Percentiles rank a stretch among this genome's conserved stretches.
phyloP scores from a whole-genome alignment of 1,140 invertebrate genomes.

The Chironomus striatipennis region DNA sequence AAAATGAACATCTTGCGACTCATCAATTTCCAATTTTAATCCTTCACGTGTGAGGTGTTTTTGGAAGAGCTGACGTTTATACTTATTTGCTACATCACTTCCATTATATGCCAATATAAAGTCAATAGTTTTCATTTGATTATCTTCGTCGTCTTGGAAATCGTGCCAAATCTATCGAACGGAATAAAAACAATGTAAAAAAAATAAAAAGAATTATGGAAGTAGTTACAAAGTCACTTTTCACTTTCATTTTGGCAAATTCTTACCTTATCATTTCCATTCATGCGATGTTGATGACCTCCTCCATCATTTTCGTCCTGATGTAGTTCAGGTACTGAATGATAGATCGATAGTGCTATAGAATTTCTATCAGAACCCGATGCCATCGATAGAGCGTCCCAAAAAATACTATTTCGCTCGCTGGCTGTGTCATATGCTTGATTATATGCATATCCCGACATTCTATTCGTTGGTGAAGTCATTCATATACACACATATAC shows the following conservation, averaged over 20 bases:
- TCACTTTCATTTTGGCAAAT: background rate
- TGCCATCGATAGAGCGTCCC: background rate
- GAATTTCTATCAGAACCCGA: background rate
- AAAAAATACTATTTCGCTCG: constrained; percentile 3
- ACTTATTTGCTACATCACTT: constrained; percentile 38
- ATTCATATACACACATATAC: background rate
- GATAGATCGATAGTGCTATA: constrained; percentile 15
- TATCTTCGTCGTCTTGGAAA: constrained; percentile 28
- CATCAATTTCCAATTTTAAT: constrained; percentile 51
- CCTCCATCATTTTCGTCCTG: background rate
- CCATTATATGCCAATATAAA: constrained; percentile 58
- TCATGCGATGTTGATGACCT: background rate
- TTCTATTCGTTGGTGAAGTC: background rate
- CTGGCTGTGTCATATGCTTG: background rate
- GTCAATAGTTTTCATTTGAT: constrained; percentile 44
- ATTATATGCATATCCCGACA: background rate
- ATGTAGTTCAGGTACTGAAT: background rate
- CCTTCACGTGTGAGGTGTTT: constrained; percentile 50
- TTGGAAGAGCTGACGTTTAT: constrained; percentile 50
- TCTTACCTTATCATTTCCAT: background rate
- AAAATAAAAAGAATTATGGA: background rate
- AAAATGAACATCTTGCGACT: constrained; percentile 51
- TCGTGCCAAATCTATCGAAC: constrained; percentile 28
- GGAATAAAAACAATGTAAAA: background rate
- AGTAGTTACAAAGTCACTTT: background rate